phyloP scores from a whole-genome alignment of 2,888 invertebrate genomes.

The Ornithoptera priamus region DNA sequence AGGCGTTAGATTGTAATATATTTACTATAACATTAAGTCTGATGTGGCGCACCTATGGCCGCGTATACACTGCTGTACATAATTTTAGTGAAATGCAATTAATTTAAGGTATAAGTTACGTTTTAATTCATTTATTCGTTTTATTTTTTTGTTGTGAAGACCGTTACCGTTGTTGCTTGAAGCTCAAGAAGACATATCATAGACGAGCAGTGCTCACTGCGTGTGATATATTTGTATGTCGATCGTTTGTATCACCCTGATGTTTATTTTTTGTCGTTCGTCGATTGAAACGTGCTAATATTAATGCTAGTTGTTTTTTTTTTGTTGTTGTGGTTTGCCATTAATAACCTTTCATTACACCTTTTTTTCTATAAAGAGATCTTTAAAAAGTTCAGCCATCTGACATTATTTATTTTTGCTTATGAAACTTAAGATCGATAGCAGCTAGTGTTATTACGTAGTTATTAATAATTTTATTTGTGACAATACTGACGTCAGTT shows the following conservation, averaged over 20 bases:
- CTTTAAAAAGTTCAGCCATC: constrained; percentile 15
- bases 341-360: background rate
- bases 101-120: constrained; percentile 34
- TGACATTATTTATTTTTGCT: constrained; percentile 1
- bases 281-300: constrained; percentile 24
- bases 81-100: constrained; percentile 59
- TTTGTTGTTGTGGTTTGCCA: background rate
- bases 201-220: constrained; percentile 41
- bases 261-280: constrained; percentile 19
- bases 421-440: background rate
- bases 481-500: constrained; percentile 4
- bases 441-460: constrained; percentile 11
- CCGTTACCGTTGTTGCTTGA: constrained; percentile 64
- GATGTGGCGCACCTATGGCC: constrained; percentile 47
- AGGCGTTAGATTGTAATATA: constrained; percentile 33
- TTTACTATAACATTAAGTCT: constrained; percentile 36
- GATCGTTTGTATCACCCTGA: constrained; percentile 24
- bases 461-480: constrained; percentile 17
- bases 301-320: constrained; percentile 11
- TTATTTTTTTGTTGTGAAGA: constrained; percentile 50
- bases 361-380: constrained; percentile 13
- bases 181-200: constrained; percentile 76
- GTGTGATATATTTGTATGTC: constrained; percentile 48
- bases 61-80: constrained; percentile 66
- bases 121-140: constrained; percentile 28